These are phyloP conservation scores for Nycticebus coucang DNA, from an alignment of 2,113 vertebrate species.

Conservation along the genomic window DNA sequence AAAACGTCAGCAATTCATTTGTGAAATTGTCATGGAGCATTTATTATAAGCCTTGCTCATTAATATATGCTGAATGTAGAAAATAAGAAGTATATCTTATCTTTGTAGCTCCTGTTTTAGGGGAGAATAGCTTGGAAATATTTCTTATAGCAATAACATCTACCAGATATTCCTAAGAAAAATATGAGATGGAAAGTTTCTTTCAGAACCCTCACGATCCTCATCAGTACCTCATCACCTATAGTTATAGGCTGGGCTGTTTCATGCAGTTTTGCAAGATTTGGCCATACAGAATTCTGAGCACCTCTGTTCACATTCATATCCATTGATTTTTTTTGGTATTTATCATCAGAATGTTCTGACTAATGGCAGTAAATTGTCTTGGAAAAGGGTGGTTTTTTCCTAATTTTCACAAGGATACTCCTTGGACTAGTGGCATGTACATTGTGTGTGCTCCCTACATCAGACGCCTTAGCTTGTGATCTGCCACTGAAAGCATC, in stretches of 20 bases:
- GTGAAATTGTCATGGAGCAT: neutral
- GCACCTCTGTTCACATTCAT: neutral
- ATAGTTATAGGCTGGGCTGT: neutral
- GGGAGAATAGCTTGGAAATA: neutral
- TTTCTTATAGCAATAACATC: neutral
- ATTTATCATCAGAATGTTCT: constrained; percentile 30
- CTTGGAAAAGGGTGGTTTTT: neutral
- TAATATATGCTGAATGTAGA: neutral
- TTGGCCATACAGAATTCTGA: neutral
- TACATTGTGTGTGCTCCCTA: neutral
- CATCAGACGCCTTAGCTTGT: neutral
- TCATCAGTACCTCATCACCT: neutral
- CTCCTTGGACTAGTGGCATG: neutral
- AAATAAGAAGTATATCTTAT: neutral
- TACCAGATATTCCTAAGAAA: neutral
- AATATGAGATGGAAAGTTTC: neutral
- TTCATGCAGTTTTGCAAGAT: neutral
- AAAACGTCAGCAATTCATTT: neutral
- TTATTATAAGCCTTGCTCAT: neutral
- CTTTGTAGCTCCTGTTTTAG: neutral
- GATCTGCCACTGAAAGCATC: neutral
- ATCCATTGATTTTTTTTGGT: neutral
- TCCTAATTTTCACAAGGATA: neutral
- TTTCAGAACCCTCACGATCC: neutral
- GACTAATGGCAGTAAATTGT: neutral